phyloP scores from a whole-genome alignment of 2,888 invertebrate genomes.

The Hypercompe scribonia region DNA sequence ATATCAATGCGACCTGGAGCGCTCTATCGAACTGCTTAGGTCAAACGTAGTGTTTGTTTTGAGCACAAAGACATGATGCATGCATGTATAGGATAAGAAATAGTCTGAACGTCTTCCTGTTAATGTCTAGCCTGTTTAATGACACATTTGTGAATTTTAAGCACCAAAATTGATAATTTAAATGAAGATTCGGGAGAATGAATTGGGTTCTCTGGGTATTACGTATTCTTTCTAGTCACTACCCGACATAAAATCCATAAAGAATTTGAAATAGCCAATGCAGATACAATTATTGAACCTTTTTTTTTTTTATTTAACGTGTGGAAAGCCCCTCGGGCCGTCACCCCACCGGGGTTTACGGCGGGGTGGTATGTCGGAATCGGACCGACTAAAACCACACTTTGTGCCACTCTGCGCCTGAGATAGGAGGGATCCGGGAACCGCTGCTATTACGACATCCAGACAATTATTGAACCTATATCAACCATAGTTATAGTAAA shows the following conservation, averaged over 20 bases:
- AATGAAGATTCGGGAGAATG: no score
- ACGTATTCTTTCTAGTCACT: neutral
- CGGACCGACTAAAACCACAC: no score
- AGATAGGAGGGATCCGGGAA: no score
- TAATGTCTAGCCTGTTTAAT: neutral
- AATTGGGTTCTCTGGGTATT: no score
- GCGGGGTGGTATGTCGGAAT: no score
- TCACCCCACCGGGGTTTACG: no score
- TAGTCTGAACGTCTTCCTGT: constrained; percentile 25
- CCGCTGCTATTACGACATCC: no score
- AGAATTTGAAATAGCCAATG: neutral
- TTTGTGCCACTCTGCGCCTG: no score
- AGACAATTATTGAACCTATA: no score
- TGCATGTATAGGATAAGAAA: constrained; percentile 28
- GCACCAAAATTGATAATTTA: neutral
- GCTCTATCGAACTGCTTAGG: constrained; percentile 31
- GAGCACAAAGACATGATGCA: constrained; percentile 3
- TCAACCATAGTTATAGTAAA: no score
- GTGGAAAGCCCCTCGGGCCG: no score
- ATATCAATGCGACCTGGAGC: constrained; percentile 24
- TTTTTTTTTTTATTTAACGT: no score
- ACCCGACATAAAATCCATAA: neutral
- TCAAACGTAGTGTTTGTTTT: constrained; percentile 32
- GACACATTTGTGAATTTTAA: neutral
- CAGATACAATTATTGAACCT: neutral